Evolutionary conservation across 2,113 vertebrate genomes (phyloP), one percentile per base, ranked within the genome.

Genomic region (Neomonachus schauinslandi): DNA sequence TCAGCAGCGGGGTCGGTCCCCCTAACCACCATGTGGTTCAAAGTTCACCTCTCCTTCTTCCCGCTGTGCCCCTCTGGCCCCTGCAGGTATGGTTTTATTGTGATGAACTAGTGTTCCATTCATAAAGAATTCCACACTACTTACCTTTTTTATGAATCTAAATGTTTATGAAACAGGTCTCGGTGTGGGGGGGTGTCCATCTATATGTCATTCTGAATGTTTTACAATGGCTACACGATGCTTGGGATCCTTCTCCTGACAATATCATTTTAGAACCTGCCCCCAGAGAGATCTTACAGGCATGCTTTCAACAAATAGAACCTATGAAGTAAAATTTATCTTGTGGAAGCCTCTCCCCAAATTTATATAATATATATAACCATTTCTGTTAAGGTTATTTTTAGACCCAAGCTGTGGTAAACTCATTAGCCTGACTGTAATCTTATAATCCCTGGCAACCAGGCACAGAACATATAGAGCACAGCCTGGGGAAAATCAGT

Each of bases 391-490:
- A 2, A 57, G 85, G 77, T 89, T 81, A 85, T 87, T 91, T 93
- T 94, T 89, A 85, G 89, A 59, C 46, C n/a, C 89, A 97, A 95
- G 39, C 72, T 85, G 72, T 11, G 79, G 57, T 89, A 94, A 95
- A 65, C 42, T 92, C 71, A 53, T 95, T 76, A 13, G 33, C 81
- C 84, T 86, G 92, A 89, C 82, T 46, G 81, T 36, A 55, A 95
- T 90, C n/a, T 77, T 91, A 85, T 72, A 84, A 71, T 85, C 36
- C 59, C 28, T 82, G 24, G 59, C 31, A 46, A 39, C 53, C 22
- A 71, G 36, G 53, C 22, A 8, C 21, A 65, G 36, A 55, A 46
- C n/a, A 36, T 15, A 92, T 1, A 94, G 36, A 87, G 53, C 76
- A 55, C 18, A 95, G 86, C 46, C 51, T 83, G 55, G 61, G 16